Conservation (phyloP, 2,113 vertebrate genomes). For the Camelus dromedarius region DNA sequence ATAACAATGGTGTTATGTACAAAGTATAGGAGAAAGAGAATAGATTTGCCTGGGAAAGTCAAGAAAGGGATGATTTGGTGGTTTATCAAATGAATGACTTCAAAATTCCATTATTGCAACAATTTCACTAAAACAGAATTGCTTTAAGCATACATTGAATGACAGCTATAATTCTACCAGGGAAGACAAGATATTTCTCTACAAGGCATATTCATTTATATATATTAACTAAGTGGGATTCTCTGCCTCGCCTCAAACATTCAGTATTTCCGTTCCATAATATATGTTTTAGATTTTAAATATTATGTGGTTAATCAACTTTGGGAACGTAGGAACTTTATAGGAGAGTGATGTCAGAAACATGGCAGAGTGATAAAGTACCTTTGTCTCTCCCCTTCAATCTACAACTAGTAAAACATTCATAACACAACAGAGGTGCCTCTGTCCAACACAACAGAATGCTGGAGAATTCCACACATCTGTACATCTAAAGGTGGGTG, state of each 20-base stretch:
- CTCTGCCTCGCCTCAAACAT: background rate
- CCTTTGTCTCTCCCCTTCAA: background rate
- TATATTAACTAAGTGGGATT: background rate
- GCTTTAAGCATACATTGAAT: background rate
- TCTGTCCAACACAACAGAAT: background rate
- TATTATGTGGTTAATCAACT: background rate
- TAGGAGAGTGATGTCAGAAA: background rate
- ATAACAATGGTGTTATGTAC: background rate
- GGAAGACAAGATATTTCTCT: background rate
- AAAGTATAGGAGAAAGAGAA: background rate
- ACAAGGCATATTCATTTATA: background rate
- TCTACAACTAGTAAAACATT: background rate
- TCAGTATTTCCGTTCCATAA: background rate
- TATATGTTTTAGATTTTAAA: background rate
- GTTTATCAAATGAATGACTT: conserved; percentile 15
- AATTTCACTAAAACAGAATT: conserved; percentile 30
- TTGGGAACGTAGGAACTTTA: background rate
- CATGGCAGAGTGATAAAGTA: background rate
- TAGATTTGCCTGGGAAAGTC: background rate
- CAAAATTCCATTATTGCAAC: background rate
- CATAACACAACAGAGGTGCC: background rate
- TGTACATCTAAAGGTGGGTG: background rate
- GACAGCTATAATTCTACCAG: background rate
- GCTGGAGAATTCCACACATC: background rate
- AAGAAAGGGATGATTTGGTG: background rate